Conservation (phyloP, 2,888 invertebrate genomes). For the Drosophila formosana region DNA sequence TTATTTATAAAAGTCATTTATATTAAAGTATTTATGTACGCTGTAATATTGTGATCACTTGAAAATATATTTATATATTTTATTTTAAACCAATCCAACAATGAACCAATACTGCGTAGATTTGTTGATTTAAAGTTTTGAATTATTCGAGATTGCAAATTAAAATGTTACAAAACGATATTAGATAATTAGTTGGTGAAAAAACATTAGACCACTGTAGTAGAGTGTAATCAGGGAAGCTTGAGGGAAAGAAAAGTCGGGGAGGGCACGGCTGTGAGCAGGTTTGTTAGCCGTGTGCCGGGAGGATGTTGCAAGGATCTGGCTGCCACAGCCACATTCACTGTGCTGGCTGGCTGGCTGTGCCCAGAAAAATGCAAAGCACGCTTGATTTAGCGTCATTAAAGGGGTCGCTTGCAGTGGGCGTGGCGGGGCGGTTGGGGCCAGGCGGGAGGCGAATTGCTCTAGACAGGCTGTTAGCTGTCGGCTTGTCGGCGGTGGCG, state of each 20-base stretch:
- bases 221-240: slow-evolving; percentile 41
- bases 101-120: no score
- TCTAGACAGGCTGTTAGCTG: slow-evolving; percentile 55
- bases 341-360: slow-evolving; percentile 7
- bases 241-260: slow-evolving; percentile 26
- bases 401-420: slow-evolving; percentile 60
- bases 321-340: slow-evolving; percentile 15
- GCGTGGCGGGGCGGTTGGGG: neutral
- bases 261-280: slow-evolving; percentile 7
- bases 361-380: slow-evolving; percentile 69
- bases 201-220: slow-evolving; percentile 4
- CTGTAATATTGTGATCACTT: no score
- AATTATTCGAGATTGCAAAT: no score
- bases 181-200: neutral
- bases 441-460: slow-evolving; percentile 32
- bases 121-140: no score
- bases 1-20: no score
- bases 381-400: slow-evolving; percentile 81
- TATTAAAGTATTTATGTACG: no score
- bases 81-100: no score
- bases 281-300: slow-evolving; percentile 20
- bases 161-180: neutral
- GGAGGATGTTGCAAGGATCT: slow-evolving; percentile 41
- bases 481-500: slow-evolving; percentile 16
- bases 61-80: no score